Evolutionary conservation across 2,113 vertebrate genomes (phyloP).

Genomic region (Malurus cyaneus): DNA sequence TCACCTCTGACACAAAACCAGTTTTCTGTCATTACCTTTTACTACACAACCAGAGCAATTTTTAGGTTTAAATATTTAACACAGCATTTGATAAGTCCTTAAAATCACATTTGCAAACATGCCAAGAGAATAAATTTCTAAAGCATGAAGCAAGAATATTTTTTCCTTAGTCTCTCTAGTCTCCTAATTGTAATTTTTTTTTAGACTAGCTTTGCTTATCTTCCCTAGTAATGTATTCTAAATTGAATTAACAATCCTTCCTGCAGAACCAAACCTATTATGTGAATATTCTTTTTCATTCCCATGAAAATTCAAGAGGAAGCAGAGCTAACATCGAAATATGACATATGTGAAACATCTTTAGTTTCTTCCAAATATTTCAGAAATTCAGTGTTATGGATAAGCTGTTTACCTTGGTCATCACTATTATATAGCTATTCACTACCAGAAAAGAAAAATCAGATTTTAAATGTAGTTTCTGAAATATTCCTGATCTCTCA

Average conservation of each 20-base stretch:
- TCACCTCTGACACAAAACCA: neutral
- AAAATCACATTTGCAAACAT: constrained; percentile 5
- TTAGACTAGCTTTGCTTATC: neutral
- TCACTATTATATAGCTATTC: neutral
- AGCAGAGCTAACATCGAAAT: neutral
- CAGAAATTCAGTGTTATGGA: neutral
- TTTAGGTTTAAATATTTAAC: constrained; percentile 6
- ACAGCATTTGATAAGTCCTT: neutral
- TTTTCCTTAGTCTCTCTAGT: neutral
- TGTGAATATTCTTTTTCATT: neutral
- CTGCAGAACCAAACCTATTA: neutral
- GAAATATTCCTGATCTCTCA: neutral
- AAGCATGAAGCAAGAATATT: constrained; percentile 7
- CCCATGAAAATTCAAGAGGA: constrained; percentile 8
- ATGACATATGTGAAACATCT: neutral
- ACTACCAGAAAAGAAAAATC: neutral
- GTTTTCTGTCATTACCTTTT: neutral
- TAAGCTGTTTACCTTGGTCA: neutral
- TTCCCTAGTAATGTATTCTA: neutral
- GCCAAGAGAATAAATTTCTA: constrained; percentile 15
- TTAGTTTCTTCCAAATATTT: neutral
- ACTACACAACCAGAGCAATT: neutral
- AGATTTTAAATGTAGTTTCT: neutral
- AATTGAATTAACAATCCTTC: constrained; percentile 1
- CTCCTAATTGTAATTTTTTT: neutral